A percentile compares a stretch with the other conserved stretches of the same genome.
Evolutionary conservation across 2,888 invertebrate genomes (phyloP).

Genomic region (Lucinisca nassula): DNA sequence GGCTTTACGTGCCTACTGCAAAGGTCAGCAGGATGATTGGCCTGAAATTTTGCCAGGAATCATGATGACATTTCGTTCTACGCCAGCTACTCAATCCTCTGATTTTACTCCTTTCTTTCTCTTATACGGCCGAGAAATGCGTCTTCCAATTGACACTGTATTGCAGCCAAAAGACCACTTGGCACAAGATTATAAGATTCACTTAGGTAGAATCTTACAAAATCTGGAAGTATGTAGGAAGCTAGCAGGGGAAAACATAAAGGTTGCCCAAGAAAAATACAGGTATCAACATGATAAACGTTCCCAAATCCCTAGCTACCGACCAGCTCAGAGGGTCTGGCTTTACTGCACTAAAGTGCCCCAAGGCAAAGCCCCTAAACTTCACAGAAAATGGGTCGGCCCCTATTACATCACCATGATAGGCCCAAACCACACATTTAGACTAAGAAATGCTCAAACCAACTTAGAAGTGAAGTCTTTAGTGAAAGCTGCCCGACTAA

Average conservation of each 20-base stretch:
- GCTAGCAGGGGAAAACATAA: too few relatives aligned
- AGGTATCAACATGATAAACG: too few relatives aligned
- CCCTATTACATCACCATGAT: constrained; percentile 35
- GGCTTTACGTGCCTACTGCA: constrained; percentile 52
- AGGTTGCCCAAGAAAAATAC: constrained; percentile 36
- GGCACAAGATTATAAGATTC: background rate
- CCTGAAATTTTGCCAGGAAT: constrained; percentile 51
- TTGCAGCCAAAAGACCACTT: constrained; percentile 34
- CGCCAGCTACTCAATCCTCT: constrained; percentile 62
- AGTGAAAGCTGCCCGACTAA: constrained; percentile 48
- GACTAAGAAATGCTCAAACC: constrained; percentile 25
- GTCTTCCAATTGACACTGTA: constrained; percentile 42
- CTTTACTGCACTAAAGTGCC: background rate
- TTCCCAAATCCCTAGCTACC: background rate
- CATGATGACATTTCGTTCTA: constrained; percentile 60
- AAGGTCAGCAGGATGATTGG: constrained; percentile 57
- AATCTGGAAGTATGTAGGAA: constrained; percentile 29
- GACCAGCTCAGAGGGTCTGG: background rate
- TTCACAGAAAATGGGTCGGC: background rate
- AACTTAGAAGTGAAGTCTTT: constrained; percentile 29
- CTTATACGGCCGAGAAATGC: constrained; percentile 55
- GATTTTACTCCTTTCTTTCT: constrained; percentile 42
- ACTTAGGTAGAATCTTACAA: constrained; percentile 14
- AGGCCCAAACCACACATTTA: constrained; percentile 13
- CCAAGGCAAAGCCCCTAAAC: background rate